Conservation (phyloP, 2,113 vertebrate species). For the Girardinichthys multiradiatus region DNA sequence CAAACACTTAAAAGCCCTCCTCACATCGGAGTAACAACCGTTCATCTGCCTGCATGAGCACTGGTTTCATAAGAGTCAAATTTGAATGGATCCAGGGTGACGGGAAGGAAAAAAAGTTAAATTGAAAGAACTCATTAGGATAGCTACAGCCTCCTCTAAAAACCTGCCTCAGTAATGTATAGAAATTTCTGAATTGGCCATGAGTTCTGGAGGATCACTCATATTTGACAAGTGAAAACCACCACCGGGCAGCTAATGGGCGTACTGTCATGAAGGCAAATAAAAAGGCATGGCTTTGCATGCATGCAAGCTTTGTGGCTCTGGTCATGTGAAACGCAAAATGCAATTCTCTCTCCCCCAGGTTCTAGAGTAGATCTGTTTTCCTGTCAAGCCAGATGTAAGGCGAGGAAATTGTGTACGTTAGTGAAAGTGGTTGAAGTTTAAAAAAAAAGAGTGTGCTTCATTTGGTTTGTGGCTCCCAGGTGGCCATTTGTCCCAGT, state of each 20-base stretch:
- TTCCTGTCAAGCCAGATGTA: conserved; percentile 60
- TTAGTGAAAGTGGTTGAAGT: conserved; percentile 31
- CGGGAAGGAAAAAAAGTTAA: conserved; percentile 59
- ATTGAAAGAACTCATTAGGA: conserved; percentile 68
- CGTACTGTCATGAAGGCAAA: conserved; percentile 66
- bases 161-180: conserved; percentile 40
- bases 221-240: conserved; percentile 62
- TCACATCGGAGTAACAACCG: conserved; percentile 68
- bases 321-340: conserved; percentile 56
- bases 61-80: conserved; percentile 48
- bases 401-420: conserved; percentile 29
- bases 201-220: conserved; percentile 63
- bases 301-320: conserved; percentile 46
- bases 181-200: conserved; percentile 62
- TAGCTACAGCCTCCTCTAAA: conserved; percentile 36
- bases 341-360: conserved; percentile 40
- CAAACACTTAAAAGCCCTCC: conserved; percentile 60
- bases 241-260: conserved; percentile 68
- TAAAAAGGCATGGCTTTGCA: conserved; percentile 69
- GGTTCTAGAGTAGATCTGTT: conserved; percentile 27
- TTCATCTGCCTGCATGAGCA: conserved; percentile 29
- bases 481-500: conserved; percentile 64
- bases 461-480: conserved; percentile 56
- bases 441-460: conserved; percentile 41
- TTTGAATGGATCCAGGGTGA: conserved; percentile 63